Percentiles rank a stretch among this genome's conserved stretches.
Evolutionary conservation across 2,113 vertebrate genomes (phyloP).

Genomic region (Paedocypris sp.): DNA sequence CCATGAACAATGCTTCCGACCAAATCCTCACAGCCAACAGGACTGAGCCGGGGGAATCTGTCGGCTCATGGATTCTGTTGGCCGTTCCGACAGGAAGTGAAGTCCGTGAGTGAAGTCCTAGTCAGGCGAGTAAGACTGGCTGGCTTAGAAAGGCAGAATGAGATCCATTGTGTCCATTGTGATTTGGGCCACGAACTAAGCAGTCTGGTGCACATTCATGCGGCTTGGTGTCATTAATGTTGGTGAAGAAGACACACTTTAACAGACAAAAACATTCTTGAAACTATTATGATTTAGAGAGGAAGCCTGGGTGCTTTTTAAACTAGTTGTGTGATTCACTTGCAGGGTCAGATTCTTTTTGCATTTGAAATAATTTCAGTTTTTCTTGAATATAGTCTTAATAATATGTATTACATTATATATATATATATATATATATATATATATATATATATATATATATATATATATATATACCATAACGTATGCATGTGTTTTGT

Average conservation of each 20-base stretch:
- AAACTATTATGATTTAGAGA: no score
- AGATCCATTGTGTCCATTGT: conserved; percentile 77
- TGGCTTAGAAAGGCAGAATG: conserved; percentile 58
- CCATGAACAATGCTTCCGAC: conserved; percentile 63
- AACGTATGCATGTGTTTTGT: no score
- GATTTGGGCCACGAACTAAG: conserved; percentile 74
- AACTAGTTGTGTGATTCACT: no score
- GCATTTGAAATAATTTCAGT: no score
- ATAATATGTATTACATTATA: no score
- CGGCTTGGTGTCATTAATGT: conserved; percentile 46
- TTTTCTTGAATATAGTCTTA: no score
- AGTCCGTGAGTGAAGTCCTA: conserved; percentile 59
- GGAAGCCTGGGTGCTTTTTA: no score
- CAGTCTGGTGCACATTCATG: conserved; percentile 82
- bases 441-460: no score
- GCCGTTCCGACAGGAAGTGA: conserved; percentile 73
- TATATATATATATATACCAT: no score
- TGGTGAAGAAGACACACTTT: background rate
- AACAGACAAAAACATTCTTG: background rate
- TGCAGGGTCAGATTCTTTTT: no score
- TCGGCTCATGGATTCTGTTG: conserved; percentile 80
- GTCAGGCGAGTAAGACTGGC: conserved; percentile 58
- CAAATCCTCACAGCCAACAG: conserved; percentile 67
- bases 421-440: no score
- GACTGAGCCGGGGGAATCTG: conserved; percentile 73